Base-by-base conservation (phyloP, 2,797 vertebrate genomes). In the Girardinus metallicus region DNA sequence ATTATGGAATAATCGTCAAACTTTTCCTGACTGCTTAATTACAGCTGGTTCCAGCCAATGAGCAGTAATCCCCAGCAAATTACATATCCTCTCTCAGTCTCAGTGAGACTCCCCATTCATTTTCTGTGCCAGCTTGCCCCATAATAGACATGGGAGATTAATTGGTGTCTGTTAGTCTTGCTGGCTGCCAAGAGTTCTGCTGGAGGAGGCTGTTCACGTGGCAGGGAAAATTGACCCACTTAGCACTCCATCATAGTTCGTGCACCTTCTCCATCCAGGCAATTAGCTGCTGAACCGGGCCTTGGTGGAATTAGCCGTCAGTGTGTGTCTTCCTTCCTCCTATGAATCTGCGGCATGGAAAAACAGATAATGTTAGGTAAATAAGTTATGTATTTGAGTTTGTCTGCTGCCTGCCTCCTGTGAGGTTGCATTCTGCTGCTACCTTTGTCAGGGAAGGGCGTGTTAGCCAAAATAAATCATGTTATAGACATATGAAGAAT, bases 11-110 rank as follows among this genome's bases (percentile, higher is more conserved):
- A 81, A 88, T 87, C 86, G 72, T 88, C 80, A 89, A 90, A 90
- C 81, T 82, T 92, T 87, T 88, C 78, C 85, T 86, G 85, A 89
- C 82, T 89, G 83, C 79, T 87, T 86, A 88, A 92, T 90, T 89
- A 87, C 60, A 79, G 74, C 83, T 76, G 79, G 62, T 84, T 84
- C 39, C 78, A 87, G 86, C 66, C 82, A 80, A 72, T 74, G 73
- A 83, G 80, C 79, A 80, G 86, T 74, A 80, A 89, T 90, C 85
- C 81, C 75, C 34, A 12, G 73, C 68, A 89, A 90, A 92, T 93
- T 76, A 88, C 74, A 85, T 73, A 79, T 81, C 82, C 83, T 76
- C 78, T 86, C 60, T 86, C 81, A 81, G 83, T 86, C 77, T 83
- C 76, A 6, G 51, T 79, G 72, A 82, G 80, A 82, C 84, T 76